Evolutionary conservation across 2,888 invertebrate genomes (phyloP).

Genomic region (Chelonus formosanus): DNA sequence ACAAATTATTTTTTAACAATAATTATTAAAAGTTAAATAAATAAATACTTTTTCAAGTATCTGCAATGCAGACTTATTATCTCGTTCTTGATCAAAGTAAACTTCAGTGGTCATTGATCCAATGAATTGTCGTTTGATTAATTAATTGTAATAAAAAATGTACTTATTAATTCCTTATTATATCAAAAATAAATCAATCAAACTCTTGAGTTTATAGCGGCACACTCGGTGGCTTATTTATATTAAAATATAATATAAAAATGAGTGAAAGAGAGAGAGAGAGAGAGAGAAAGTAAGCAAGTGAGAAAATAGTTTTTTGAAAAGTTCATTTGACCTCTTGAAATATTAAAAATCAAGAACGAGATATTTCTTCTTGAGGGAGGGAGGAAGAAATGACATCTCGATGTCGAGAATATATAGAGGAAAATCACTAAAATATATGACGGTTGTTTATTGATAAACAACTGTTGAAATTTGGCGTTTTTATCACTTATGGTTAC

Average conservation of each 20-base stretch:
- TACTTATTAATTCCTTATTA: constrained; percentile 27
- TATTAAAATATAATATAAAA: constrained; percentile 7
- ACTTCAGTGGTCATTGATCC: background rate
- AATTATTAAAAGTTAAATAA: background rate
- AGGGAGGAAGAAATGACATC: background rate
- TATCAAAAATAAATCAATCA: constrained; percentile 18
- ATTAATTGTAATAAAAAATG: constrained; percentile 15
- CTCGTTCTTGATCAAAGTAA: constrained; percentile 4
- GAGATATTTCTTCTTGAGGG: constrained; percentile 9
- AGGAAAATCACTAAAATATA: no score
- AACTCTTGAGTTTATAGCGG: constrained; percentile 36
- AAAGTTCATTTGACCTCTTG: no score
- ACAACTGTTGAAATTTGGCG: constrained; percentile 3
- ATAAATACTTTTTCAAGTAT: background rate
- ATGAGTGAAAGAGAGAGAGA: background rate
- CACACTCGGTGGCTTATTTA: constrained; percentile 40
- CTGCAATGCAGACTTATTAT: constrained; percentile 8
- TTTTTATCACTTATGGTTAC: background rate
- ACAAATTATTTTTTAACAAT: background rate
- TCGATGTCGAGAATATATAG: no score
- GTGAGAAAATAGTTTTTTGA: no score
- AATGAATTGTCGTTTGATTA: background rate
- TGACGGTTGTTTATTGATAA: no score
- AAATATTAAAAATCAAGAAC: constrained; percentile 7
- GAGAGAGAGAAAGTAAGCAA: no score